Evolutionary conservation across 2,888 invertebrate species (phyloP).

Genomic region (Caenorhabditis plicata): DNA sequence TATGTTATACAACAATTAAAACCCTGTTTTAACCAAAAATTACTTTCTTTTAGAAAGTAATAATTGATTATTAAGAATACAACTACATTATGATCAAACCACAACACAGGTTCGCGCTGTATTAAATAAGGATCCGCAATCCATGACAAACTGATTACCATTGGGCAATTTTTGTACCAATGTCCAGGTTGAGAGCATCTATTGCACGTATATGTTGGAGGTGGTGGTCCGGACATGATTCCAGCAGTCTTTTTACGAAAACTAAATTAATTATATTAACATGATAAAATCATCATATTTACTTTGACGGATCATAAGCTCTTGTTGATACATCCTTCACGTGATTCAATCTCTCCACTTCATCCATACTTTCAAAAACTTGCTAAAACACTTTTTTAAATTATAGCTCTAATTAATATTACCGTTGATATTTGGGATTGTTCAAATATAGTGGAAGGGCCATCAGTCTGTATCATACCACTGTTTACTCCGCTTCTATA

Average conservation of each 20-base stretch:
- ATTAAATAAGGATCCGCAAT: too few species aligned
- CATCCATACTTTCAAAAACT: conserved; percentile 78
- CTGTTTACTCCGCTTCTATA: conserved; percentile 42
- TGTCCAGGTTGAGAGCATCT: conserved; percentile 93
- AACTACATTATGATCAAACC: too few species aligned
- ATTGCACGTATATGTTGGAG: conserved; percentile 87
- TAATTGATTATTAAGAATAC: too few species aligned
- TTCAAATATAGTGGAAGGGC: conserved; percentile 13
- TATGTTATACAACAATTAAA: too few species aligned
- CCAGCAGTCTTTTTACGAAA: conserved; percentile 82
- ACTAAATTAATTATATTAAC: conserved; percentile 70
- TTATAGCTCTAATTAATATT: too few species aligned
- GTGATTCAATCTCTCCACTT: conserved; percentile 94
- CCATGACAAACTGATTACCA: conserved; percentile 50
- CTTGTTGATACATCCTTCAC: conserved; percentile 96
- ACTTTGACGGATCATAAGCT: conserved; percentile 96
- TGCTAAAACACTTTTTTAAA: too few species aligned
- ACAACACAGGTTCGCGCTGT: too few species aligned
- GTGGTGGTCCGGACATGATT: conserved; percentile 85
- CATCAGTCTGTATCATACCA: conserved; percentile 40
- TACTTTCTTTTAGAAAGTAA: too few species aligned
- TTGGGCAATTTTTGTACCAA: conserved; percentile 93
- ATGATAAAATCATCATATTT: conserved; percentile 68
- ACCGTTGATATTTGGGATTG: conserved; percentile 37
- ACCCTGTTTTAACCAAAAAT: too few species aligned